Evolutionary conservation across 2,113 vertebrate species (phyloP).

Genomic region (Gavialis gangeticus): DNA sequence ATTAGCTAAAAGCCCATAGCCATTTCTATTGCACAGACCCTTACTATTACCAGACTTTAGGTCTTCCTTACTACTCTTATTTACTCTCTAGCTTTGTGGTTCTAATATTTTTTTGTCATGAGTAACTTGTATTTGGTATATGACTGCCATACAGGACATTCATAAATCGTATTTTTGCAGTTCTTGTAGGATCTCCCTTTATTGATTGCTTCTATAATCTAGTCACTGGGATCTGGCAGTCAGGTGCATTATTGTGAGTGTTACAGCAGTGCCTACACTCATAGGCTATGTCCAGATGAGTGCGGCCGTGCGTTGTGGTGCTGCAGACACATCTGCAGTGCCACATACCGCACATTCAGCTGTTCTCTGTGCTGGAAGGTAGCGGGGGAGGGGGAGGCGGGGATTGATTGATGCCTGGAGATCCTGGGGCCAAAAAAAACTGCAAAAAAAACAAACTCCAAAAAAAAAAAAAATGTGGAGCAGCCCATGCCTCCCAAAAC

Average conservation of each 20-base stretch:
- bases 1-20: neutral
- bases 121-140: accelerated
- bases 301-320: neutral
- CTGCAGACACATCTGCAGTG: neutral
- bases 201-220: neutral
- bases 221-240: neutral
- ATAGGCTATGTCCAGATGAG: neutral
- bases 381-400: too few relatives aligned
- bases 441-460: too few relatives aligned
- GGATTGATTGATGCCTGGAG: too few relatives aligned
- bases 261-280: neutral
- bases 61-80: neutral
- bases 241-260: neutral
- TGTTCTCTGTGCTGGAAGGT: too few relatives aligned
- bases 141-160: accelerated
- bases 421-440: too few relatives aligned
- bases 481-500: too few relatives aligned
- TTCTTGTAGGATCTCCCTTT: neutral
- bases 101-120: accelerated
- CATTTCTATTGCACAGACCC: neutral
- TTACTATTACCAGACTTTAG: neutral
- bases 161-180: neutral
- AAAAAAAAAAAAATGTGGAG: too few relatives aligned
- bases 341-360: neutral
- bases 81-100: neutral